phyloP scores from a whole-genome alignment of 1,140 invertebrate species.

The Drosophila sechellia region DNA sequence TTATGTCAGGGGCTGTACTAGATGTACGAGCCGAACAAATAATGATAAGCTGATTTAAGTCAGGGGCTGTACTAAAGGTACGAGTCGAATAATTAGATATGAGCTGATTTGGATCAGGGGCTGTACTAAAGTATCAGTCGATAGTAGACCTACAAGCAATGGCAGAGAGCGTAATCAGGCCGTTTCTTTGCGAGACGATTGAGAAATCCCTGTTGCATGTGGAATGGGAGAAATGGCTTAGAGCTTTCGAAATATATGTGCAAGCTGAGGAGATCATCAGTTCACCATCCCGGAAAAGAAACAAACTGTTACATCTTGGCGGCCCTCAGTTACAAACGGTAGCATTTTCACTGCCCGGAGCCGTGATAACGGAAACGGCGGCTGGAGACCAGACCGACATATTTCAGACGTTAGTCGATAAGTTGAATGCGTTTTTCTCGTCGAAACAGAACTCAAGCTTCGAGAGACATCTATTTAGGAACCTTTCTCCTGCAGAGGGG shows the following conservation, averaged over 20 bases:
- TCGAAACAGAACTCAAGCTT: constrained; percentile 2
- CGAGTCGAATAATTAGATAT: too few species aligned
- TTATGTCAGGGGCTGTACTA: too few species aligned
- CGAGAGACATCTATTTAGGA: neutral
- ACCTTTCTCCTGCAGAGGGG: too few species aligned
- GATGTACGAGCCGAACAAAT: too few species aligned
- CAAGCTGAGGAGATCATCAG: neutral
- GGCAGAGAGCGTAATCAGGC: neutral
- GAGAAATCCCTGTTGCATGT: neutral
- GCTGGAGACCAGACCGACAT: too few species aligned
- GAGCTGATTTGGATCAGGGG: too few species aligned
- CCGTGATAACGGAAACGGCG: too few species aligned
- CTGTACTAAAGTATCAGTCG: too few species aligned
- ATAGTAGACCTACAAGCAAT: too few species aligned
- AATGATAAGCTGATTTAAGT: too few species aligned
- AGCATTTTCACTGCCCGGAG: neutral
- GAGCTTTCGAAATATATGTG: neutral
- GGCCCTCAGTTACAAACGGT: neutral
- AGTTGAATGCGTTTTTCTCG: neutral
- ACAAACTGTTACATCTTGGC: neutral
- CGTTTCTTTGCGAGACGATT: neutral
- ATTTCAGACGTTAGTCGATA: neutral
- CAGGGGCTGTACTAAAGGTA: too few species aligned
- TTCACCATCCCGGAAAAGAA: neutral
- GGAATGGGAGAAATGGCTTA: neutral